phyloP scores from a whole-genome alignment of 2,888 invertebrate species.

The Ephialtes manifestator region DNA sequence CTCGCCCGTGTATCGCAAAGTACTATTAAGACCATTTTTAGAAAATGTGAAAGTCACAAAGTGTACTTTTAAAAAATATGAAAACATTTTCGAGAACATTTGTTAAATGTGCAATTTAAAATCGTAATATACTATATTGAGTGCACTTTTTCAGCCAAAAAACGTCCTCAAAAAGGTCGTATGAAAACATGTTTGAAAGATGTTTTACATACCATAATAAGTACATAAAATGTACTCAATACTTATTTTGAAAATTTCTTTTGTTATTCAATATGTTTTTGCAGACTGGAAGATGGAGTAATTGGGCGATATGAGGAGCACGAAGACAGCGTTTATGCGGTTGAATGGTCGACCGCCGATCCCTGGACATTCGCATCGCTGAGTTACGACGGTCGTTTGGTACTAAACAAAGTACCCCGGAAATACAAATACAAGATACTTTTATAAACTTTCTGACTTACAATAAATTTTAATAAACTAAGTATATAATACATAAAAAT shows the following conservation, averaged over 20 bases:
- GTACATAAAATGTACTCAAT: too few relatives aligned
- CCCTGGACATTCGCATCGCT: slow-evolving; percentile 99
- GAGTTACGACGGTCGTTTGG: slow-evolving; percentile 98
- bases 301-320: slow-evolving; percentile 98
- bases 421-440: slow-evolving; percentile 97
- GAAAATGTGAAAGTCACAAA: too few relatives aligned
- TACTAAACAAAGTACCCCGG: slow-evolving; percentile 97
- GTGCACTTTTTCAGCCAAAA: too few relatives aligned
- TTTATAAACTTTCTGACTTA: slow-evolving; percentile 86
- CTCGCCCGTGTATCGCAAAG: too few relatives aligned
- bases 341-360: slow-evolving; percentile 98
- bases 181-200: too few relatives aligned
- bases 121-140: too few relatives aligned
- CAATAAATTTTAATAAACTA: slow-evolving; percentile 38
- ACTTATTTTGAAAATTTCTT: neutral
- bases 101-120: too few relatives aligned
- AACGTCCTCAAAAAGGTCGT: too few relatives aligned
- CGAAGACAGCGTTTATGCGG: slow-evolving; percentile 98
- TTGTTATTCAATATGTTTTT: slow-evolving; percentile 40
- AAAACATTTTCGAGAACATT: too few relatives aligned
- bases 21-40: too few relatives aligned
- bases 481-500: slow-evolving; percentile 53
- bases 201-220: too few relatives aligned
- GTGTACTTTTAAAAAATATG: too few relatives aligned
- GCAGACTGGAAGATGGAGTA: slow-evolving; percentile 93